A percentile compares a stretch with the other conserved stretches of the same genome.
Evolutionary conservation across 2,797 vertebrate species (phyloP).

Genomic region (Dicrostonyx torquatus): DNA sequence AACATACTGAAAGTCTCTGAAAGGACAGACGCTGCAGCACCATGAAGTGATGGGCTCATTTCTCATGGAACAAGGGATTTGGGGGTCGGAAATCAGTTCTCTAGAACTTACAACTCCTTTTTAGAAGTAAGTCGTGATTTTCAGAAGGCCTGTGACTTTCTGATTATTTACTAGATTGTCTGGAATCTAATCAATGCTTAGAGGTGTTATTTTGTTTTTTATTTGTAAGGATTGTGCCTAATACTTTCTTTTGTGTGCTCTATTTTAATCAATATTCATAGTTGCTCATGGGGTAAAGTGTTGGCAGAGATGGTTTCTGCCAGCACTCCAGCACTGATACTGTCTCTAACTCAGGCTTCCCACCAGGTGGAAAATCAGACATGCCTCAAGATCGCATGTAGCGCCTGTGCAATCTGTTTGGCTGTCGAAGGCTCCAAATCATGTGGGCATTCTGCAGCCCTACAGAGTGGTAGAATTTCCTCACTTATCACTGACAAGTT

Average conservation of each 20-base stretch:
- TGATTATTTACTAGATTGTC: background rate
- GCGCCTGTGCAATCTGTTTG: slow-evolving; percentile 64
- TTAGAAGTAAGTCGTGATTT: slow-evolving; percentile 35
- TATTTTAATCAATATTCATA: slow-evolving; percentile 65
- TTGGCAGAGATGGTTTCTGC: slow-evolving; percentile 67
- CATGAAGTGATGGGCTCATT: background rate
- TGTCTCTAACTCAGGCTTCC: slow-evolving; percentile 71
- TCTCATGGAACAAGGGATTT: background rate
- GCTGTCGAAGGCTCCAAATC: slow-evolving; percentile 69
- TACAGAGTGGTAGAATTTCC: slow-evolving; percentile 22
- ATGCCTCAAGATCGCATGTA: slow-evolving; percentile 65
- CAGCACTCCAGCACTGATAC: slow-evolving; percentile 65
- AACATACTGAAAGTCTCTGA: background rate
- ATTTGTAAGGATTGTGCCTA: background rate
- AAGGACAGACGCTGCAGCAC: background rate
- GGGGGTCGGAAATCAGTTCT: background rate
- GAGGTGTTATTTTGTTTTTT: background rate
- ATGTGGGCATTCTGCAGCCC: slow-evolving; percentile 52
- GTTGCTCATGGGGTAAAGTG: slow-evolving; percentile 58
- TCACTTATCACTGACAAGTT: slow-evolving; percentile 60
- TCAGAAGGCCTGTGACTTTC: background rate
- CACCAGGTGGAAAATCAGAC: slow-evolving; percentile 80
- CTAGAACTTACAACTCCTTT: background rate
- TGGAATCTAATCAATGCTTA: slow-evolving; percentile 4
- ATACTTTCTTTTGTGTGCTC: slow-evolving; percentile 55